Evolutionary conservation across 2,113 vertebrate genomes (phyloP).

Genomic region (Siphamia tubifer): DNA sequence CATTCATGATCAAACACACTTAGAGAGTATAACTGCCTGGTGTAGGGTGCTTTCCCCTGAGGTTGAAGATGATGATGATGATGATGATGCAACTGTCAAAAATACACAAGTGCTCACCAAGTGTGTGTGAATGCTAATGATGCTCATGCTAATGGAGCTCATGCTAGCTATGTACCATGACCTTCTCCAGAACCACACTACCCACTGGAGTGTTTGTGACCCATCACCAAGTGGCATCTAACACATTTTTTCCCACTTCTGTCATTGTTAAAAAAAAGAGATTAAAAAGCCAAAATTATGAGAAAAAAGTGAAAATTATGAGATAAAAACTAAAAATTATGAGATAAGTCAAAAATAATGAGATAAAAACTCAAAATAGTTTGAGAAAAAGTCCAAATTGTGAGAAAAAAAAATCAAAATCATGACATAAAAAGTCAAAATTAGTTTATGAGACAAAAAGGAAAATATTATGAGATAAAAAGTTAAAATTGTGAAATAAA

Average conservation of each 20-base stretch:
- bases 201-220: conserved; percentile 45
- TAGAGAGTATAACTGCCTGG: not conserved
- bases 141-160: too few relatives aligned
- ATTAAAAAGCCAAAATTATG: conserved; percentile 30
- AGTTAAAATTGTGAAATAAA: too few relatives aligned
- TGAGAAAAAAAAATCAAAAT: too few relatives aligned
- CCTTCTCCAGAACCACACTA: conserved; percentile 50
- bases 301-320: too few relatives aligned
- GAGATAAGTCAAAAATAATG: too few relatives aligned
- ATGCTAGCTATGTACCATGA: conserved; percentile 37
- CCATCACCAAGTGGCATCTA: conserved; percentile 36
- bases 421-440: too few relatives aligned
- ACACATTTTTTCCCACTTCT: conserved; percentile 29
- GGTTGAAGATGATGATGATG: too few relatives aligned
- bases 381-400: too few relatives aligned
- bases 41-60: not conserved
- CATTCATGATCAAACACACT: not conserved
- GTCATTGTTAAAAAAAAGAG: conserved; percentile 33
- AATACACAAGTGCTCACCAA: conserved; percentile 20
- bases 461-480: too few relatives aligned
- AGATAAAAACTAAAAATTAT: too few relatives aligned
- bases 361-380: too few relatives aligned
- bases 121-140: conserved; percentile 44
- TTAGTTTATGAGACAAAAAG: too few relatives aligned
- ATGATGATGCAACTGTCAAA: conserved; percentile 40